Evolutionary conservation across 37 sponge, comb jelly and placozoan genomes (phyloP).

Genomic region (Haliclona indistincta): DNA sequence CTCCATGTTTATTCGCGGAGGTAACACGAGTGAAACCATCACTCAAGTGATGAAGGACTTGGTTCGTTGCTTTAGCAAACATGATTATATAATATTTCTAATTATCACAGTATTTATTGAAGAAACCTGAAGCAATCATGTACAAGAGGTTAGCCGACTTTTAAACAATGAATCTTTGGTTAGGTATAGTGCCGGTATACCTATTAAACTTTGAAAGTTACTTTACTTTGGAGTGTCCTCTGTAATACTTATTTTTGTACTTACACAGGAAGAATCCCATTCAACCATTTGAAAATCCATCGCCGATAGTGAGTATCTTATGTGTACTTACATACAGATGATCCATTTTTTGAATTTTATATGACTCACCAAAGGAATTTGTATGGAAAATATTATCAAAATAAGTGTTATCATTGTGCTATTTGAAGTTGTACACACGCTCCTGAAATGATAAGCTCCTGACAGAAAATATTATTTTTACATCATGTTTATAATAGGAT

Average conservation of each 20-base stretch:
- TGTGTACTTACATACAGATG: background rate
- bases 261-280: conserved; percentile 58
- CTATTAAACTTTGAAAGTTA: background rate
- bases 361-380: background rate
- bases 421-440: no score
- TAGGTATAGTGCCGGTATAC: background rate
- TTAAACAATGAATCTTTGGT: no score
- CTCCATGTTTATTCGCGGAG: conserved; percentile 80
- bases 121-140: conserved; percentile 77
- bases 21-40: conserved; percentile 77
- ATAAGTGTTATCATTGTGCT: no score
- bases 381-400: background rate
- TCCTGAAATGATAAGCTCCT: no score
- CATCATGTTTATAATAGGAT: no score
- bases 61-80: conserved; percentile 32
- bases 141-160: conserved; percentile 52
- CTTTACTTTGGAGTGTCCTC: no score
- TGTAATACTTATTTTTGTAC: conserved; percentile 1
- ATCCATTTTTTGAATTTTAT: no score
- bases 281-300: conserved; percentile 82
- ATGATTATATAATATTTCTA: background rate
- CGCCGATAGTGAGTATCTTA: conserved; percentile 55
- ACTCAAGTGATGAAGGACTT: conserved; percentile 81
- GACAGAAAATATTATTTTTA: no score
- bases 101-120: conserved; percentile 57